Conservation (phyloP, 2,113 vertebrate genomes). For the Laticauda laticaudata region DNA sequence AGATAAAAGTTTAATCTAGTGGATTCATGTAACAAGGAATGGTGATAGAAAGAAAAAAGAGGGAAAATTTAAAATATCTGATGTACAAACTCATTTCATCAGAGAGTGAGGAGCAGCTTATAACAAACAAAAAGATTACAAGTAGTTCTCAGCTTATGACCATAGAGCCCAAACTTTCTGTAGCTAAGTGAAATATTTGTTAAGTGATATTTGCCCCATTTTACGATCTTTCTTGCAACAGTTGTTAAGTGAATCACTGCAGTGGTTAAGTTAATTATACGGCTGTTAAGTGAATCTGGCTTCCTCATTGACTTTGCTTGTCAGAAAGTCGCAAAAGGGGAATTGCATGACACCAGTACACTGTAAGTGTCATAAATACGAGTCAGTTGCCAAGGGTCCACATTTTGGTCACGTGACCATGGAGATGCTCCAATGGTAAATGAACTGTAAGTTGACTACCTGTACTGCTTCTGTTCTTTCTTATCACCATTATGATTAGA, state of each 20-base stretch:
- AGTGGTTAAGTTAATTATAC: background rate
- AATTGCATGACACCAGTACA: background rate
- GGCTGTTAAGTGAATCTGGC: background rate
- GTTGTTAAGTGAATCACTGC: background rate
- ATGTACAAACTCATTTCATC: background rate
- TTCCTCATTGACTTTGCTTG: background rate
- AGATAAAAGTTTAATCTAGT: background rate
- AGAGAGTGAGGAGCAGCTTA: background rate
- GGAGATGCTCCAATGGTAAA: background rate
- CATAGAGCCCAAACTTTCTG: too few relatives aligned
- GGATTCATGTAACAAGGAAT: background rate
- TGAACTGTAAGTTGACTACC: background rate
- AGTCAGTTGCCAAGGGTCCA: background rate
- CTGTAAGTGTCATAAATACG: background rate
- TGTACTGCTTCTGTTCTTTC: background rate
- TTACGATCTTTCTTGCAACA: background rate
- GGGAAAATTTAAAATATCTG: conserved; percentile 41
- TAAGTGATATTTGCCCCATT: too few relatives aligned
- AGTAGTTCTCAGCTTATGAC: too few relatives aligned
- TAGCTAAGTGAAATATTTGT: too few relatives aligned
- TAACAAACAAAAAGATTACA: background rate
- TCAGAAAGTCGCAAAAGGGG: background rate
- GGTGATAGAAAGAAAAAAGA: conserved; percentile 1
- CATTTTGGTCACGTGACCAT: background rate
- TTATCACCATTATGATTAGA: background rate